Base-by-base conservation (phyloP, 2,797 vertebrate genomes). In the Poecile montanus region DNA sequence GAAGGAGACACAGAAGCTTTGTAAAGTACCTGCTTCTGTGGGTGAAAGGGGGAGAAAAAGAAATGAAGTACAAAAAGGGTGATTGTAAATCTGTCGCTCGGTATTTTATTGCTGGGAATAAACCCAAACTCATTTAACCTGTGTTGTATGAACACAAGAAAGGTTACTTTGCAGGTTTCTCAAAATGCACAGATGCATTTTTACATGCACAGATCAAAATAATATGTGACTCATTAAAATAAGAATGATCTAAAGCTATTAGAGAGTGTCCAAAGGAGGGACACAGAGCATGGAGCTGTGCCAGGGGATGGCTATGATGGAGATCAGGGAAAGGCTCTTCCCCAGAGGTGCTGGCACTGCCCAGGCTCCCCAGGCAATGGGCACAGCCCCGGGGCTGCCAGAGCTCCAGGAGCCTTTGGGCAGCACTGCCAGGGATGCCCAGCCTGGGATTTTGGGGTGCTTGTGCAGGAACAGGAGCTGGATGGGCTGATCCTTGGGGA, bases 401-500 rank as follows among this genome's bases (percentile, higher is more conserved):
- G 25, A 63, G 57, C 23, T 63, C 57, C 57, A 63, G 50, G 57
- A 29, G 50, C 0, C 0, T 11, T 54, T 30, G 68, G 47, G 1
- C 16, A 34, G 5, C 1, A 1, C 56, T 60, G 9, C 11, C 22
- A 54, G n/a, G 44, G 36, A 17, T 40, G 83, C 3, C 0, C 25
- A 45, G 45, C 30, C 2, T 42, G 50, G 63, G 20, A 7, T 27
- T 45, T 0, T 51, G 50, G 14, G 62, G 23, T 3, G 14, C 11
- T 58, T 77, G 65, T 1, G 8, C 70, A 75, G 40, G 42, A 18
- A 5, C 72, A 65, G 21, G n/a, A 0, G 23, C 4, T 51, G 32
- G 2, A 1, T 8, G 26, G 0, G 2, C 1, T 65, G 20, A 22
- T 27, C 18, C 21, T 1, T 3, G 7, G 2, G 25, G 7, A 4